Percentiles rank a stretch among this genome's conserved stretches.
Evolutionary conservation across 1,140 invertebrate species (phyloP).

Genomic region (Atta colombica): DNA sequence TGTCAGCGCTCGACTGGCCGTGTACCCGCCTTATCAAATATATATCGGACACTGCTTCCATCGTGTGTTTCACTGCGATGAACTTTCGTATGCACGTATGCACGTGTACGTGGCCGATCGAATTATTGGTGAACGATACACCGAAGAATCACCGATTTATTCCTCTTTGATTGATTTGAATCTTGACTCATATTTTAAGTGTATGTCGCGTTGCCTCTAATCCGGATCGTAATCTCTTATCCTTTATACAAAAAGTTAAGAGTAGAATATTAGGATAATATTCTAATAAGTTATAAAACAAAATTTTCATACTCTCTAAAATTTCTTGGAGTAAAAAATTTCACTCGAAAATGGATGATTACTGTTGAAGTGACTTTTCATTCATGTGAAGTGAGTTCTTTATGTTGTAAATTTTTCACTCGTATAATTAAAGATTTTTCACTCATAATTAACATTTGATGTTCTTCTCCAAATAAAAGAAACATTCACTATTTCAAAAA

Average conservation of each 20-base stretch:
- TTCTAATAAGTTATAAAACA: background rate
- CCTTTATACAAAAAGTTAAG: background rate
- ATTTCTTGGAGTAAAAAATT: no score
- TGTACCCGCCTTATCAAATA: slow-evolving; percentile 85
- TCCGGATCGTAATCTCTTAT: background rate
- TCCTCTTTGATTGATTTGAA: slow-evolving; percentile 34
- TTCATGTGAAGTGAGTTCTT: no score
- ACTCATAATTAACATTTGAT: no score
- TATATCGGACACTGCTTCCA: slow-evolving; percentile 84
- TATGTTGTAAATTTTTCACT: no score
- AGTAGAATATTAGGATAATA: background rate
- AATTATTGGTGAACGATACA: slow-evolving; percentile 52
- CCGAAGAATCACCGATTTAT: slow-evolving; percentile 24
- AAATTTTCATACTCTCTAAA: background rate
- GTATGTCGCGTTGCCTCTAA: background rate
- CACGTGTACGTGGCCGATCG: slow-evolving; percentile 57
- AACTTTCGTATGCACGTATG: slow-evolving; percentile 71
- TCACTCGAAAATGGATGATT: no score
- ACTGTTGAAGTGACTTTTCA: no score
- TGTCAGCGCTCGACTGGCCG: slow-evolving; percentile 83
- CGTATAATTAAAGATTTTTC: no score
- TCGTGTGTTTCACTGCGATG: slow-evolving; percentile 81
- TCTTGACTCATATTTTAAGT: slow-evolving; percentile 7
- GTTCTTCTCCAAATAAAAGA: no score
- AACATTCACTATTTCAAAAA: no score